Conservation (phyloP, 2,797 vertebrate genomes). For the Sebastolobus alascanus region DNA sequence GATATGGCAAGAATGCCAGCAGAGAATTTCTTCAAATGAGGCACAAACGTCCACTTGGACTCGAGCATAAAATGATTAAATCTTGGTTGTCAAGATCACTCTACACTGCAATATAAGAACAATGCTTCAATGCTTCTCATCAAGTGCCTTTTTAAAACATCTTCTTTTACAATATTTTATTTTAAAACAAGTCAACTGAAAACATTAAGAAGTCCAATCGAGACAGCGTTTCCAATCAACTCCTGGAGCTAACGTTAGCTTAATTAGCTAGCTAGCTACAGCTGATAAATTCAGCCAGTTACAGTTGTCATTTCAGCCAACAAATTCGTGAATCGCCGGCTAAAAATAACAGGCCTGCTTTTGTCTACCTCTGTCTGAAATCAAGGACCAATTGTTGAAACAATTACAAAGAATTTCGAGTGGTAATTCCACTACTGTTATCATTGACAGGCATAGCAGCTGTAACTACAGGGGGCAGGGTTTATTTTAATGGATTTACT, state of each 20-base stretch:
- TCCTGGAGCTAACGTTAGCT: background rate
- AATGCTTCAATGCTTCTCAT: too few relatives aligned
- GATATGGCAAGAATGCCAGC: too few relatives aligned
- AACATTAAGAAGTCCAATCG: background rate
- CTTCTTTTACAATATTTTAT: background rate
- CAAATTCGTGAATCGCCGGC: background rate
- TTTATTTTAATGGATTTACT: conserved; percentile 23
- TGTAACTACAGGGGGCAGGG: too few relatives aligned
- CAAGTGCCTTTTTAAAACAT: too few relatives aligned
- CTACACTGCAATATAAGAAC: background rate
- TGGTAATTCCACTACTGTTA: background rate
- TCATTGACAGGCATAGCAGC: background rate
- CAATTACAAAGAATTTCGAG: background rate
- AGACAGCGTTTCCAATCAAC: background rate
- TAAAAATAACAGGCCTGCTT: background rate
- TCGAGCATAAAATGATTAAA: too few relatives aligned
- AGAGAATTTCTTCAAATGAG: too few relatives aligned
- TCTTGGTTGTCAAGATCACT: background rate
- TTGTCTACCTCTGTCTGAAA: background rate
- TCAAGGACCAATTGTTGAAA: background rate
- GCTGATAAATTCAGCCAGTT: background rate
- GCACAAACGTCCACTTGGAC: too few relatives aligned
- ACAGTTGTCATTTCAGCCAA: background rate
- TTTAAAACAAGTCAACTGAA: background rate
- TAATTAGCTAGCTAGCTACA: background rate